Conservation (phyloP, 30 jellyfish, hydroid and myxozoan genomes). For the Turritopsis rubra region DNA sequence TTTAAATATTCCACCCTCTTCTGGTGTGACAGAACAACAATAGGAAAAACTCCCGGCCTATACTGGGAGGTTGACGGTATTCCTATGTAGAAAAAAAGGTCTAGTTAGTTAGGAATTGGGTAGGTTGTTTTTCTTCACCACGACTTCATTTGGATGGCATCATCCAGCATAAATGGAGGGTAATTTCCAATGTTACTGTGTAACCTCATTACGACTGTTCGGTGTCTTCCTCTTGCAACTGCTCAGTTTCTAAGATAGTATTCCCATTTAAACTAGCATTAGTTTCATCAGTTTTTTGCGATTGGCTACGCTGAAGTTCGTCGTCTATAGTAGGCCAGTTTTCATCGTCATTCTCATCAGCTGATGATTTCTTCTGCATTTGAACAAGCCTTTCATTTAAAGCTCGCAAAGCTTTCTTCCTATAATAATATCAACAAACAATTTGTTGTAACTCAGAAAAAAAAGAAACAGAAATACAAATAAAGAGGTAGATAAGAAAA, state of each 20-base stretch:
- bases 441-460: background rate
- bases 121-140: no score
- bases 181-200: background rate
- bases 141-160: no score
- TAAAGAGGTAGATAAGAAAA: background rate
- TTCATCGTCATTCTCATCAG: conserved; percentile 43
- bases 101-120: no score
- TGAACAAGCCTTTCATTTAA: conserved; percentile 72
- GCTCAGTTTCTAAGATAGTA: background rate
- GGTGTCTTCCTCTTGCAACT: background rate
- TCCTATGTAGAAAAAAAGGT: no score
- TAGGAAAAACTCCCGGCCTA: no score
- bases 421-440: conserved; percentile 24
- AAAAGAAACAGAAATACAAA: background rate
- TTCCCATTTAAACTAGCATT: no score
- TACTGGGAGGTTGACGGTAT: no score
- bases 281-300: background rate
- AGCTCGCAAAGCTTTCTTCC: conserved; percentile 98
- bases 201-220: background rate
- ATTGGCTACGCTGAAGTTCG: conserved; percentile 26
- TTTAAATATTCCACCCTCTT: no score
- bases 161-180: no score
- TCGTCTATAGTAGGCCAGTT: conserved; percentile 96
- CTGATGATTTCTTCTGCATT: conserved; percentile 39
- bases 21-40: no score